Evolutionary conservation across 2,113 vertebrate genomes (phyloP), one percentile per base, ranked within the genome.

Genomic region (Cheilinus undulatus): DNA sequence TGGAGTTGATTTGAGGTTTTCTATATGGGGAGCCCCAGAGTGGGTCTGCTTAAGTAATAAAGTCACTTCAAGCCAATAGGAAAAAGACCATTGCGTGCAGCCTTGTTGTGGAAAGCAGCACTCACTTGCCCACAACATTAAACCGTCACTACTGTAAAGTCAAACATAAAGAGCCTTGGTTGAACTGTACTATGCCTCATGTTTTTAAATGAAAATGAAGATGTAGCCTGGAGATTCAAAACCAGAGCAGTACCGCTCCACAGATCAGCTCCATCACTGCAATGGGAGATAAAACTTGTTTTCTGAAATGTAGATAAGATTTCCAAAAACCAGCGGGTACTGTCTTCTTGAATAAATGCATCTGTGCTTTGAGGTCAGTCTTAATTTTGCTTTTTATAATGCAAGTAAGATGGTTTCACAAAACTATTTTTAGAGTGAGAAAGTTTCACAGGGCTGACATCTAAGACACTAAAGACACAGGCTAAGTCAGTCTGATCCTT

Each of bases 1-100:
- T 94, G 90, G 91, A 88, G 82, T 57, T 89, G 78, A 92, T 93
- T 92, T 93, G 86, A 86, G 90, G 86, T 86, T 93, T 92, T 85
- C 88, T 89, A 84, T 90, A 89, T 67, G 86, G 84, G 89, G 77
- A 83, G 70, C 77, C 43, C 63, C 45, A 43, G 46, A 80, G 69
- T 70, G 84, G 69, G 89, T 66, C 78, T 78, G 81, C 82, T 68
- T 42, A 51, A 86, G 71, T 69, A 75, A 76, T 83, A 52, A 79
- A 90, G 78, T 83, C 76, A 57, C 53, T 43, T 73, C 19, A 57
- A 85, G 78, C 70, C 65, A 76, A 78, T 71, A 80, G 86, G 84
- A 81, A 73, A 74, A 38, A 82, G 50, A 79, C 50, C 30, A 69
- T 85, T 9, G 83, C 80, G 61, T 88, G 88, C 69, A 2, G 57